Evolutionary conservation across 2,113 vertebrate genomes (phyloP), one percentile per base, ranked within the genome.

Genomic region (Eubucco bourcierii): DNA sequence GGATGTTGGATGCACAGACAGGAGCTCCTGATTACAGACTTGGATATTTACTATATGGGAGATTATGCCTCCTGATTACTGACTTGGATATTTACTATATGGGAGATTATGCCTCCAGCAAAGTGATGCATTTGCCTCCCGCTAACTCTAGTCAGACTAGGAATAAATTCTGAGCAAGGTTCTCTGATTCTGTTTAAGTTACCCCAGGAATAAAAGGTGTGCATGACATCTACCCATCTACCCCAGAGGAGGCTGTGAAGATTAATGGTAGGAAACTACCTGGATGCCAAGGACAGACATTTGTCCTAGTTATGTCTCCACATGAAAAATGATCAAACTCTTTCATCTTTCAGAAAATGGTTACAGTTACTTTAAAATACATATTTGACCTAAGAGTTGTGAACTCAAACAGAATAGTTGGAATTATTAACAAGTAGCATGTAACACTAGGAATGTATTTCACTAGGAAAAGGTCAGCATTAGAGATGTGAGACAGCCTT

Each of bases 201-300:
- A 74, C 23, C 60, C 68, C 53, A 72, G 65, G 68, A 87, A 80
- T 58, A 85, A 93, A 71, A 67, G 8, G 16, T 1, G 1, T 44
- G 23, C 11, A 18, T 15, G 72, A 64, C 15, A 86, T n/a, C n/a
- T n/a, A 89, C 17, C 47, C 80, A 86, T 34, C 72, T 66, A 46
- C 37, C 47, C 67, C 84, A 78, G 37, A 78, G 82, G 19, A 55
- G 80, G 61, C 39, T 90, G 55, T 68, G 93, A 94, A 92, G 93
- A 93, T 95, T 92, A 83, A 92, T 92, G 76, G 67, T 12, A 94
- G 80, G 73, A 88, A 84, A 71, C 37, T 65, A 89, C 39, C 80
- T 83, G 87, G 80, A 75, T 73, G 55, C 39, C 90, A 96, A 93
- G 93, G 90, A 94, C 90, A 94, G 80, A 75, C 46, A 55, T 70